Evolutionary conservation across 92 coral and sea anemone species (phyloP).

Genomic region (Nematostella vectensis): DNA sequence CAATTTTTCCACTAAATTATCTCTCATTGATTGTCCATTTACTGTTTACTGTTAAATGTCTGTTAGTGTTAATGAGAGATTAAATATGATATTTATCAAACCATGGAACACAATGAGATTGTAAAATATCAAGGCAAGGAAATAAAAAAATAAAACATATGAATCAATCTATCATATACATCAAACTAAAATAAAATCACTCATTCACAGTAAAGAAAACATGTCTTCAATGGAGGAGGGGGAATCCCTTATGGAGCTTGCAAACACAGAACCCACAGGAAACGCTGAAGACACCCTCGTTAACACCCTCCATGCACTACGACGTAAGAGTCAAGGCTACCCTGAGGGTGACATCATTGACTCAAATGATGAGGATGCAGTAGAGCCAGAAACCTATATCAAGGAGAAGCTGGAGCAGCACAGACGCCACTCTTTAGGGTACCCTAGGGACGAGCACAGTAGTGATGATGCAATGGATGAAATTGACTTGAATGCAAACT

Average conservation of each 20-base stretch:
- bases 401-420: constrained; percentile 33
- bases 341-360: constrained; percentile 32
- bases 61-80: too few relatives aligned
- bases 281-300: constrained; percentile 1
- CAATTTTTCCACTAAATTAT: too few relatives aligned
- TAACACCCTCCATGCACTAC: constrained; percentile 15
- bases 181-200: too few relatives aligned
- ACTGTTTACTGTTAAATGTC: too few relatives aligned
- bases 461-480: constrained; percentile 34
- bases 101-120: too few relatives aligned
- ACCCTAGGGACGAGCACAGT: constrained; percentile 14
- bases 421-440: constrained; percentile 48
- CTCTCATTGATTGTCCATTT: too few relatives aligned
- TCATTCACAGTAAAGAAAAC: neutral
- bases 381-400: constrained; percentile 22
- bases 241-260: constrained; percentile 2
- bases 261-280: neutral
- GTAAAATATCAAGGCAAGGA: too few relatives aligned
- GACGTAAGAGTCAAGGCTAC: constrained; percentile 61
- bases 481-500: constrained; percentile 1
- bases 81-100: too few relatives aligned
- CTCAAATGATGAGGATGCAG: constrained; percentile 25
- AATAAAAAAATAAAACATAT: too few relatives aligned
- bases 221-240: constrained; percentile 16
- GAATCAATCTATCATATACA: too few relatives aligned